A percentile compares a stretch with the other conserved stretches of the same genome.
phyloP scores from a whole-genome alignment of 2,888 invertebrate species.

The Pachycephus smyrnensis region DNA sequence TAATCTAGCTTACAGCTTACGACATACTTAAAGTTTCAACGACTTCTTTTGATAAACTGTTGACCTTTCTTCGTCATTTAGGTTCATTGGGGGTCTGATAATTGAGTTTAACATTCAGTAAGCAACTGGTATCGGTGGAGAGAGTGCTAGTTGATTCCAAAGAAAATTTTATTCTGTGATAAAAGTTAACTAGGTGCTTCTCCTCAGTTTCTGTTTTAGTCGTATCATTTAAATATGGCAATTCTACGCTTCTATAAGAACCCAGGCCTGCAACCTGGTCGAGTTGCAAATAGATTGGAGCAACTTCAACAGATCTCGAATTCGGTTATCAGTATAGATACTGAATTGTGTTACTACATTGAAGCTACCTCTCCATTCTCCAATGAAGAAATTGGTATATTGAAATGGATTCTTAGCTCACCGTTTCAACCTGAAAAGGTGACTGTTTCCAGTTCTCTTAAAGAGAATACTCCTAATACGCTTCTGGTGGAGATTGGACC shows the following conservation, averaged over 20 bases:
- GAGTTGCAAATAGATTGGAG: slow-evolving; percentile 46
- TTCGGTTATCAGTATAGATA: slow-evolving; percentile 70
- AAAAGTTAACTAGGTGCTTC: background rate
- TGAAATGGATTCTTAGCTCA: slow-evolving; percentile 84
- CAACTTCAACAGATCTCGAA: slow-evolving; percentile 39
- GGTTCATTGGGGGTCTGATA: background rate
- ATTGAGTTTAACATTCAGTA: background rate
- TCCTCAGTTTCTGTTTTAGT: background rate
- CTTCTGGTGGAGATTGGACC: slow-evolving; percentile 90
- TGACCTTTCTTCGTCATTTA: background rate
- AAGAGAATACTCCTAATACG: slow-evolving; percentile 63
- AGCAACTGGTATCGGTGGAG: background rate
- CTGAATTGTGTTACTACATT: slow-evolving; percentile 87
- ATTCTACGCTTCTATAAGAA: slow-evolving; percentile 74
- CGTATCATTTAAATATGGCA: slow-evolving; percentile 64
- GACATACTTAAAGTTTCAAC: background rate
- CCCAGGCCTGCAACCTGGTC: slow-evolving; percentile 65
- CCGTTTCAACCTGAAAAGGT: slow-evolving; percentile 75
- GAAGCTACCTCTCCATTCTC: slow-evolving; percentile 69
- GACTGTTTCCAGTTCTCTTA: slow-evolving; percentile 69
- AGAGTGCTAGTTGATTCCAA: background rate
- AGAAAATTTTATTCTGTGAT: background rate
- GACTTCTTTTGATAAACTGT: background rate
- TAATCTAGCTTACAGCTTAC: background rate
- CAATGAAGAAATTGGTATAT: slow-evolving; percentile 72